Conservation (phyloP, 2,113 vertebrate species). For the Ophiodon elongatus region DNA sequence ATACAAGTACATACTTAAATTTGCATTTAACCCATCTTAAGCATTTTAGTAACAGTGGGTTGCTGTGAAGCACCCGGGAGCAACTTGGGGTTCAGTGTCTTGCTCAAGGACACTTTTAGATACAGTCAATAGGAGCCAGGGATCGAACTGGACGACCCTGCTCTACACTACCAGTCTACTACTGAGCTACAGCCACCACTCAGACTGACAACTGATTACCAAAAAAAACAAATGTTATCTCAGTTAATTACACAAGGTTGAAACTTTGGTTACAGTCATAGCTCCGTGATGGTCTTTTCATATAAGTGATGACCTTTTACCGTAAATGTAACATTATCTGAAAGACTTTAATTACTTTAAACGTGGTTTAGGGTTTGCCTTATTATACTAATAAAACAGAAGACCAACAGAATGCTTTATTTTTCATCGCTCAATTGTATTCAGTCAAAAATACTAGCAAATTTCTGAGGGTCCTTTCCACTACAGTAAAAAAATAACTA, state of each 20-base stretch:
- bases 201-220: background rate
- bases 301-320: background rate
- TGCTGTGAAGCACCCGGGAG: too few species aligned
- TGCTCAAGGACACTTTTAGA: too few species aligned
- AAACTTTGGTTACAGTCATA: background rate
- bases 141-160: too few species aligned
- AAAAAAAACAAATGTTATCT: constrained; percentile 13
- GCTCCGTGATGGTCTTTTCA: constrained; percentile 1
- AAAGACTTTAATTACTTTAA: background rate
- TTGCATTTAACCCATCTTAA: background rate
- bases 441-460: background rate
- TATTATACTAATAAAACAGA: constrained; percentile 13
- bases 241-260: background rate
- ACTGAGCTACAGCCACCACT: too few species aligned
- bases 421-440: background rate
- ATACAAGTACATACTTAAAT: background rate
- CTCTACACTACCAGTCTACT: too few species aligned
- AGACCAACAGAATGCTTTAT: background rate
- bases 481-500: background rate
- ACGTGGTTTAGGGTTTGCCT: background rate
- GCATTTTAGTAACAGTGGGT: too few species aligned
- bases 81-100: too few species aligned
- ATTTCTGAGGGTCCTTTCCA: background rate
- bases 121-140: too few species aligned
- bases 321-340: background rate